Base-by-base conservation (phyloP, 2,797 vertebrate species). In the Tokudaia muenninki region DNA sequence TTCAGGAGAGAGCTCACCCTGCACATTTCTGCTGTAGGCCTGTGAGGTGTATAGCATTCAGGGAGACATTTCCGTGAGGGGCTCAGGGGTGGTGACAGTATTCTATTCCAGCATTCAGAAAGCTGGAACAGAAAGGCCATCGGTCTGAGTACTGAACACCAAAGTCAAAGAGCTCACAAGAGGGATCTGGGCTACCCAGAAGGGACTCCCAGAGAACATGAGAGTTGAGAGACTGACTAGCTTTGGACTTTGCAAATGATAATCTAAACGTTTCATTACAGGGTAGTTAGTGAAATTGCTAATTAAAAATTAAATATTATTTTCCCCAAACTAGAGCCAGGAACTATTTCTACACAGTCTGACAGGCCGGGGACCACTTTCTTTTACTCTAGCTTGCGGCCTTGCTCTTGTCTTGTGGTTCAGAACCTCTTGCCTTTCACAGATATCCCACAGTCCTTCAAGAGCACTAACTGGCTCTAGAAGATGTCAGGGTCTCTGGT, bases 301-400 rank as follows among this genome's bases (percentile, higher is more conserved):
- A 41, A 74, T 86, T 92, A 81, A 91, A 93, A 91, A 90, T 63
- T 59, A 90, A 59, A 55, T 17, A 75, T 77, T 41, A 1, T 78
- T 84, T 75, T 3, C 1, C 22, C 34, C 9, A n/a, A 31, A 22
- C 1, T 47, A 26, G 59, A 41, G 44, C 21, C 72, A 57, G 10
- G 26, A 52, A 41, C 41, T 41, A 41, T 41, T 41, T 41, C 41
- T 41, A 41, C 41, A 41, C 41, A 41, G 41, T 41, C 41, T 41
- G 41, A 41, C 41, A 41, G 37, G 4, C 59, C 75, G 57, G 13
- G 0, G 1, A 6, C 5, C 17, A 29, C 5, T 50, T 74, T 57
- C 22, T 82, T 29, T 80, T 6, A 17, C 4, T 83, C 83, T 47
- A 22, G 21, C 7, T n/a, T 57, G 21, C 24, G 41, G n/a, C 37